phyloP scores from a whole-genome alignment of 2,113 vertebrate species.

The Sebastes fasciatus region DNA sequence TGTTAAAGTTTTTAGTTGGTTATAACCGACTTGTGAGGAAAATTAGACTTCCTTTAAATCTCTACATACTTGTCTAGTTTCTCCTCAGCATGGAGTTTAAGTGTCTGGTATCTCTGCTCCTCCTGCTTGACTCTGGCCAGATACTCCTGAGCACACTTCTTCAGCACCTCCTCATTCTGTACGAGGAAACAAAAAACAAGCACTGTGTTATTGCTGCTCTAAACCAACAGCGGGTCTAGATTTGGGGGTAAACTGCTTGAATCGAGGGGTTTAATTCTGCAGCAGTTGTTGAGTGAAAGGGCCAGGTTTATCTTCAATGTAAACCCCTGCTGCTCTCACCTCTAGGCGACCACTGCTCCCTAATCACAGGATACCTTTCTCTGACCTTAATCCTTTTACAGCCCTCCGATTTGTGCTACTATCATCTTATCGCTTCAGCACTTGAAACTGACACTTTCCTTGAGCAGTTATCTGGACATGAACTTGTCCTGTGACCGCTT shows the following conservation, averaged over 20 bases:
- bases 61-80: constrained; percentile 95
- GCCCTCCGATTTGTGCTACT: neutral
- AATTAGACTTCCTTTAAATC: neutral
- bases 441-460: neutral
- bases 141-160: constrained; percentile 98
- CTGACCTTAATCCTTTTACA: constrained; percentile 37
- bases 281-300: neutral
- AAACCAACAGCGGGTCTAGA: neutral
- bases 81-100: constrained; percentile 96
- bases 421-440: constrained; percentile 4
- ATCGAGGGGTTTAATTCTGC: neutral
- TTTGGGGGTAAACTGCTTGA: constrained; percentile 1
- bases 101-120: constrained; percentile 95
- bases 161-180: constrained; percentile 97
- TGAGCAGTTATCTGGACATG: neutral
- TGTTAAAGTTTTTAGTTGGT: neutral
- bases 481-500: neutral
- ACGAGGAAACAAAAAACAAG: constrained; percentile 13
- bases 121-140: constrained; percentile 94
- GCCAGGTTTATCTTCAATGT: constrained; percentile 1
- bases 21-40: neutral
- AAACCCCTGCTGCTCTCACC: constrained; percentile 12
- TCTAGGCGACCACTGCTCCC: constrained; percentile 3
- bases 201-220: constrained; percentile 12
- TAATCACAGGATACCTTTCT: constrained; percentile 20